These are phyloP conservation scores for Cephus pulcher DNA, from an alignment of 2,888 invertebrate genomes.

Conservation along the genomic window DNA sequence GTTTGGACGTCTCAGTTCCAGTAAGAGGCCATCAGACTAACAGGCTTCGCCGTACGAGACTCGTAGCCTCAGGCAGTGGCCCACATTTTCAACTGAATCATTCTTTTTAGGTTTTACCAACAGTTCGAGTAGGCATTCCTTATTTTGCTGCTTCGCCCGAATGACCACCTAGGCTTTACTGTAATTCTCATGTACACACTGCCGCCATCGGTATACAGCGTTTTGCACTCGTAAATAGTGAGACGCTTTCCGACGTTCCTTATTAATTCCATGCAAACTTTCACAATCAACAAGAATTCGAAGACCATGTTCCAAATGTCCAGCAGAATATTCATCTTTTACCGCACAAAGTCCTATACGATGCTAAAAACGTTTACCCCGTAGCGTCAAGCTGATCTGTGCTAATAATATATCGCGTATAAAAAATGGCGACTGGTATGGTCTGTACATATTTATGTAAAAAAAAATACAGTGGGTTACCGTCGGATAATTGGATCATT, in stretches of 20 bases:
- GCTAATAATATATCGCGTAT: background rate
- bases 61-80: slow-evolving; percentile 3
- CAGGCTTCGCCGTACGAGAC: slow-evolving; percentile 1
- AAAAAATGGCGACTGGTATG: background rate
- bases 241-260: background rate
- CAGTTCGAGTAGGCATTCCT: slow-evolving; percentile 3
- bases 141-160: slow-evolving; percentile 1
- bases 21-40: background rate
- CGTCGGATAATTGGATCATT: slow-evolving; percentile 2
- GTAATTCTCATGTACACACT: background rate
- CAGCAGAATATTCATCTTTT: background rate
- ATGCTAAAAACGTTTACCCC: background rate
- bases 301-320: background rate
- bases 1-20: background rate
- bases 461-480: background rate
- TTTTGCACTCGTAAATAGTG: background rate
- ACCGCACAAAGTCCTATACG: background rate
- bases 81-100: slow-evolving; percentile 11
- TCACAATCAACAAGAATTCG: background rate
- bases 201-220: background rate
- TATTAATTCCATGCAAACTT: background rate
- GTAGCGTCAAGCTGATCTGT: background rate
- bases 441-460: background rate
- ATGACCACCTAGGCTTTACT: background rate
- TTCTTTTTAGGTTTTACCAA: slow-evolving; percentile 11